Percentiles rank a stretch among this genome's conserved stretches.
These are phyloP conservation scores for Palloptera scutellata DNA, from an alignment of 2,888 invertebrate species.

Conservation along the genomic window DNA sequence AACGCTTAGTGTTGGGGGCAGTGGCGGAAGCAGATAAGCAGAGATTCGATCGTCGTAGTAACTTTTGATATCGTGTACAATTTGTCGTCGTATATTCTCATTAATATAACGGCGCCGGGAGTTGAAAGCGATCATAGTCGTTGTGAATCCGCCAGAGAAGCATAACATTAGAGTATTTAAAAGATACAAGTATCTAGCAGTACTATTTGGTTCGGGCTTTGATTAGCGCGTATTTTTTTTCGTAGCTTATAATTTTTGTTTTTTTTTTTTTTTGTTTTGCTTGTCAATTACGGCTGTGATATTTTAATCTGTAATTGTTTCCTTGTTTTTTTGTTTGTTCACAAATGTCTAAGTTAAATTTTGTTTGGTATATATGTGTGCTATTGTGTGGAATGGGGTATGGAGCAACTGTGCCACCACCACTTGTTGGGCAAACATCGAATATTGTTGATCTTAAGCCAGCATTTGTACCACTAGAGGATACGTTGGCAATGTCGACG, in stretches of 20 bases:
- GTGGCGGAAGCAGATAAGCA: too few relatives aligned
- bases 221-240: slow-evolving; percentile 5
- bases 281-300: slow-evolving; percentile 23
- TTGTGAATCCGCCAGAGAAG: slow-evolving; percentile 38
- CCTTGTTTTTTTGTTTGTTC: too few relatives aligned
- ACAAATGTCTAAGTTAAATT: too few relatives aligned
- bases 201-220: not conserved
- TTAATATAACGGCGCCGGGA: slow-evolving; percentile 42
- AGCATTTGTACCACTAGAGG: slow-evolving; percentile 38
- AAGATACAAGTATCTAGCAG: not conserved
- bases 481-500: slow-evolving; percentile 27
- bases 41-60: too few relatives aligned
- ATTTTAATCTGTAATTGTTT: slow-evolving; percentile 1
- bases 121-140: slow-evolving; percentile 39
- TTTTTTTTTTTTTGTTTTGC: not conserved
- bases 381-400: slow-evolving; percentile 6
- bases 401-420: slow-evolving; percentile 35
- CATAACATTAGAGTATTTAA: slow-evolving; percentile 30
- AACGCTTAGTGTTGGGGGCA: too few relatives aligned
- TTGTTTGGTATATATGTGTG: not conserved
- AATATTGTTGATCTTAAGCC: slow-evolving; percentile 47
- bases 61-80: too few relatives aligned
- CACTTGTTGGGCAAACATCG: slow-evolving; percentile 47
- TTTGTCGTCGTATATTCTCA: slow-evolving; percentile 14
- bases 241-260: not conserved